A percentile compares a stretch with the other conserved stretches of the same genome.
Conservation (phyloP, 2,797 vertebrate genomes). For the Cyprinodon diabolis region DNA sequence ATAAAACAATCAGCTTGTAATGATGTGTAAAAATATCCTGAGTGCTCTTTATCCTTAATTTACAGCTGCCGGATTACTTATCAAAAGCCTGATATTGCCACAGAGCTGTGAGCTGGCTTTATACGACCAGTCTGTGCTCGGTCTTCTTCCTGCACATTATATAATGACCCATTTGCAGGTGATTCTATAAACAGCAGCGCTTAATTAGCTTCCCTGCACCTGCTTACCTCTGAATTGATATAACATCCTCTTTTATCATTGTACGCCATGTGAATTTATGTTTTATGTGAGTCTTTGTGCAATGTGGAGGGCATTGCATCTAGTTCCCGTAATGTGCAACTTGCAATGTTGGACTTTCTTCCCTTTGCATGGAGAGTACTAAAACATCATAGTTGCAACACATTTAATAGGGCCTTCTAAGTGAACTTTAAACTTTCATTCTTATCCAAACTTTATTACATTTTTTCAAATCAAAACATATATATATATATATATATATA, state of each 20-base stretch:
- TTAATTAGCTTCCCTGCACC: neutral
- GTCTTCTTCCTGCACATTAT: neutral
- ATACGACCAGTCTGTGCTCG: neutral
- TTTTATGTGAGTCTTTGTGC: neutral
- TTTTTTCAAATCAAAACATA: too few species aligned
- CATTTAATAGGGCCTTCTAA: neutral
- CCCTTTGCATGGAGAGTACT: neutral
- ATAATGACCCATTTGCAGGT: neutral
- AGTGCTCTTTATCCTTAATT: neutral
- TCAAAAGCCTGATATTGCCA: neutral
- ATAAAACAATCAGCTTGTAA: conserved; percentile 5
- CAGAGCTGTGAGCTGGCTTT: neutral
- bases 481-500: too few species aligned
- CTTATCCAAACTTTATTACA: neutral
- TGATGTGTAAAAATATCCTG: neutral
- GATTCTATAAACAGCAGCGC: neutral
- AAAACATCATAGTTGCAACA: conserved; percentile 5
- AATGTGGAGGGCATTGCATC: neutral
- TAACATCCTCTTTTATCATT: neutral
- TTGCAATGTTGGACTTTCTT: conserved; percentile 16
- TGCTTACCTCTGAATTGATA: neutral
- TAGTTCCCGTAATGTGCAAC: neutral
- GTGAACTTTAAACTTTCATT: conserved; percentile 1
- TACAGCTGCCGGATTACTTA: neutral
- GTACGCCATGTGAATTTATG: neutral